Evolutionary conservation across 1,140 invertebrate genomes (phyloP), one percentile per base, ranked within the genome.

Genomic region (Manduca sexta): DNA sequence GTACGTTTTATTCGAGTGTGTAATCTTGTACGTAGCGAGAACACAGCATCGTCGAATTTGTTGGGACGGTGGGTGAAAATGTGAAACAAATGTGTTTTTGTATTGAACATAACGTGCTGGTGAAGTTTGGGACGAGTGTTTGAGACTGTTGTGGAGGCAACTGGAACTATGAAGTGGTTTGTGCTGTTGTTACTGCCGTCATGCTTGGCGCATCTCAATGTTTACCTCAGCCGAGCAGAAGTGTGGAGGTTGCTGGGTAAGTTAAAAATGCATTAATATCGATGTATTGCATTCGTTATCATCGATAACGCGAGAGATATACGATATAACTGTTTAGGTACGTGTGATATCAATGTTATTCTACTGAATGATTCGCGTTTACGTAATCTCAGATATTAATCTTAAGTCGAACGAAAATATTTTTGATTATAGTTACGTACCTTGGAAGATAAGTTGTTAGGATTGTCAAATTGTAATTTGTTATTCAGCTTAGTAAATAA

Each of bases 241-340:
- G 82, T 85, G 26, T 82, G 72, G 82, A 76, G 82, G 67, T 60
- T 85, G 52, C 52, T 85, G 21, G 82, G 82, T 85, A 72, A 80
- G 77, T 74, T 17, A 14, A n/a, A n/a, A 14, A 17, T 17, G 12
- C 11, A 17, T 40, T 40, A 7, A 8, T 21, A 17, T 35, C 16
- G 30, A 11, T 21, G 13, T 34, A 35, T 12, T 18, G 13, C 15
- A 34, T 18, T 12, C 12, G 14, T 17, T 16, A 35, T 17, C 38
- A 11, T 40, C 8, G 49, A 45, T 35, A 58, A 49, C 31, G 11
- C n/a, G 1, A 12, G n/a, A 1, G 14, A 35, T n/a, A 35, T 35
- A n/a, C n/a, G 14, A 8, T n/a, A 35, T 35, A 35, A 5, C 12
- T 35, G 12, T 14, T 6, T 35, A 52, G 17, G 18, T 26, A 6